These are phyloP conservation scores for Platycercus adscitus DNA, from an alignment of 2,113 vertebrate species.

Conservation along the genomic window DNA sequence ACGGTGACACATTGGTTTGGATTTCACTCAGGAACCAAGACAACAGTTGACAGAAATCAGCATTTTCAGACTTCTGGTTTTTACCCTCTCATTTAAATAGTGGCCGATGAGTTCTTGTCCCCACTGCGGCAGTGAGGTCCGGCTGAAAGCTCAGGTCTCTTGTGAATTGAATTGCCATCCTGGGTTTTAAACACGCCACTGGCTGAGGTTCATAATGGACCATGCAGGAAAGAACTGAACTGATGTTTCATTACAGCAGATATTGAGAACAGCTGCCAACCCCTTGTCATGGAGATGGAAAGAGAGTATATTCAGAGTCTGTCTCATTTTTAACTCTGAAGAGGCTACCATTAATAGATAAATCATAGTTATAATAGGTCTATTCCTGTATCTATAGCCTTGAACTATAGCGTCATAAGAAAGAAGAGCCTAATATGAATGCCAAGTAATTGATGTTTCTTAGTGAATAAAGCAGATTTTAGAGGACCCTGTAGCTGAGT, in stretches of 20 bases:
- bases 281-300: neutral
- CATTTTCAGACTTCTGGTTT: slow-evolving; percentile 23
- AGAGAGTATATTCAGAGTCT: neutral
- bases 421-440: neutral
- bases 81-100: neutral
- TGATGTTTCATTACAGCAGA: neutral
- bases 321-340: neutral
- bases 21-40: slow-evolving; percentile 7
- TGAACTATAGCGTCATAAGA: neutral
- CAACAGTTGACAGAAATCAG: slow-evolving; percentile 14
- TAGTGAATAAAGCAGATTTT: neutral
- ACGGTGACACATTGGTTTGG: neutral
- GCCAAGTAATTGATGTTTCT: neutral
- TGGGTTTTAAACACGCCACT: neutral
- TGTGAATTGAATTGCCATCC: neutral
- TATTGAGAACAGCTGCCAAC: neutral
- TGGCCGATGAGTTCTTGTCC: neutral
- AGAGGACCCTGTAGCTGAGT: neutral
- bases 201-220: neutral
- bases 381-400: neutral
- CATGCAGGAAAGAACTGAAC: neutral
- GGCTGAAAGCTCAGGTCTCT: neutral
- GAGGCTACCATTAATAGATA: neutral
- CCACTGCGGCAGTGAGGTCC: neutral
- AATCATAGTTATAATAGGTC: neutral